A percentile compares a stretch with the other conserved stretches of the same genome.
phyloP scores from a whole-genome alignment of 2,888 invertebrate genomes.

The Drosophila acutilabella region DNA sequence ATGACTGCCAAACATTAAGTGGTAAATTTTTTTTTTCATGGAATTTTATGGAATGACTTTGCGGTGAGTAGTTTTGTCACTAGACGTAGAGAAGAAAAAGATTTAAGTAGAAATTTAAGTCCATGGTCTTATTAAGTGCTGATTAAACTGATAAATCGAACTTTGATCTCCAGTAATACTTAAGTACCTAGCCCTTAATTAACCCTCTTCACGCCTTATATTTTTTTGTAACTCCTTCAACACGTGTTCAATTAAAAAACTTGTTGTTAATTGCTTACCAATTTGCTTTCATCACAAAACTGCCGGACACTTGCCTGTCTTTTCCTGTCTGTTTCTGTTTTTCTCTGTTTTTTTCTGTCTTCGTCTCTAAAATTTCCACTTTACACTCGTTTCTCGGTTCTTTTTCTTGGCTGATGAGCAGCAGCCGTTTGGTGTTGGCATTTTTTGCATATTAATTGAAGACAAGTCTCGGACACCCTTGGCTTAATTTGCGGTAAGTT shows the following conservation, averaged over 20 bases:
- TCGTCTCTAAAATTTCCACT: background rate
- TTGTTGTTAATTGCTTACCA: conserved; percentile 72
- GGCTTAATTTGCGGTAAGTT: conserved; percentile 82
- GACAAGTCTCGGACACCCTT: conserved; percentile 65
- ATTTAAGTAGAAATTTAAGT: no score
- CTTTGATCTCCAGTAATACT: background rate
- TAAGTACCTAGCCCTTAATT: conserved; percentile 22
- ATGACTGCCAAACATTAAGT: background rate
- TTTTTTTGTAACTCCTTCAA: conserved; percentile 13
- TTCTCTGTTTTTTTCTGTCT: conserved; percentile 1
- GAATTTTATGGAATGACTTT: no score
- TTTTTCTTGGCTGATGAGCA: conserved; percentile 50
- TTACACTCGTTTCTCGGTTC: conserved; percentile 7
- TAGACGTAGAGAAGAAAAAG: background rate
- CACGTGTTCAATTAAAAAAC: conserved; percentile 72
- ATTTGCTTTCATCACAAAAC: conserved; percentile 62
- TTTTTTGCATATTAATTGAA: conserved; percentile 83
- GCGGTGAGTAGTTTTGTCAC: background rate
- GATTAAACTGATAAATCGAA: background rate
- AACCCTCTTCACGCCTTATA: conserved; percentile 35
- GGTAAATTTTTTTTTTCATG: background rate
- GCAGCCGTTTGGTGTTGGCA: conserved; percentile 74
- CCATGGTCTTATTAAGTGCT: no score
- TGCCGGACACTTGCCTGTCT: conserved; percentile 40
- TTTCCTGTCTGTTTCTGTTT: conserved; percentile 6